Percentiles rank a stretch among this genome's conserved stretches.
These are phyloP conservation scores for Quadroppia sp. DNA, from an alignment of 2,888 invertebrate genomes.

Conservation along the genomic window DNA sequence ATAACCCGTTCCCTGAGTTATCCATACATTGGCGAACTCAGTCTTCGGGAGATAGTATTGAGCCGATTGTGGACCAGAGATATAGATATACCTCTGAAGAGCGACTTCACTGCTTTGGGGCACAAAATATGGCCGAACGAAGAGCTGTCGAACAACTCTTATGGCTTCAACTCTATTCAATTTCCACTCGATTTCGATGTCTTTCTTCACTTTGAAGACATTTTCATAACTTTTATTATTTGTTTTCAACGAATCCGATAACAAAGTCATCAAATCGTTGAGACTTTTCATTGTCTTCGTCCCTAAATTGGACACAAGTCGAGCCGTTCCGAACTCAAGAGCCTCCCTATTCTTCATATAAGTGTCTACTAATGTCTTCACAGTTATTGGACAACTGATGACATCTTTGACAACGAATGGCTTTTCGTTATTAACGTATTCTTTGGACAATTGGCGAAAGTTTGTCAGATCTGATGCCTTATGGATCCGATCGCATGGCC, in stretches of 20 bases:
- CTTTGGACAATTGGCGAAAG: conserved; percentile 57
- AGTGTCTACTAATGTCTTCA: neutral
- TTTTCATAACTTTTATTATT: conserved; percentile 27
- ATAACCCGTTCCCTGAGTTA: conserved; percentile 68
- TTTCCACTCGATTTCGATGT: conserved; percentile 57
- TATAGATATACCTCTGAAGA: conserved; percentile 69
- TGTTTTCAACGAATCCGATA: conserved; percentile 5
- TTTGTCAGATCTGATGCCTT: conserved; percentile 65
- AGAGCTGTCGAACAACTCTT: conserved; percentile 65
- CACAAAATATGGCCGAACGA: conserved; percentile 67
- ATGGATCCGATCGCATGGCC: conserved; percentile 70
- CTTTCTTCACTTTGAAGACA: neutral
- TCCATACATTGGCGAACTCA: conserved; percentile 74
- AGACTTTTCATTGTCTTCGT: neutral
- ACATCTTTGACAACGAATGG: conserved; percentile 59
- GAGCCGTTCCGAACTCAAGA: conserved; percentile 19
- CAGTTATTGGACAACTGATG: neutral
- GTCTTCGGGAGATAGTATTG: conserved; percentile 69
- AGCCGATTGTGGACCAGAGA: conserved; percentile 67
- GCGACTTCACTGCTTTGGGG: conserved; percentile 53
- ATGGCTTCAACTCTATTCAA: conserved; percentile 72
- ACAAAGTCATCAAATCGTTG: conserved; percentile 5
- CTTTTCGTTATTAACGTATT: conserved; percentile 58
- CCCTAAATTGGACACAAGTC: neutral
- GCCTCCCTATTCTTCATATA: neutral